phyloP scores from a whole-genome alignment of 2,888 invertebrate genomes.

The Notodonta ziczac region DNA sequence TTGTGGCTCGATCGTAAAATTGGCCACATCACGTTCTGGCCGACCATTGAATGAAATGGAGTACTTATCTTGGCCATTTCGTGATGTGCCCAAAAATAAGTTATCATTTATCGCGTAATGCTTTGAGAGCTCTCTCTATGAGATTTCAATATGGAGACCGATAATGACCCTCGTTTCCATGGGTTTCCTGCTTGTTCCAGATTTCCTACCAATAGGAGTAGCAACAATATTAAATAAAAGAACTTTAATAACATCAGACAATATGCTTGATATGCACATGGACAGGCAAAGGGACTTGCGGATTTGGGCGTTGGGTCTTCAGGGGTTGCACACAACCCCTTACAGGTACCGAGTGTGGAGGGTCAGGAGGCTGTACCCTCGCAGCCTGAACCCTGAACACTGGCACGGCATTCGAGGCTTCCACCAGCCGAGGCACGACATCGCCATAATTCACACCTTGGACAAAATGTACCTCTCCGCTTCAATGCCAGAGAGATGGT shows the following conservation, averaged over 20 bases:
- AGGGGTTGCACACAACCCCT: conserved; percentile 28
- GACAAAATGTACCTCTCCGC: conserved; percentile 20
- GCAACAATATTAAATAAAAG: background rate
- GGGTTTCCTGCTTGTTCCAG: background rate
- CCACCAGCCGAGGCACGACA: conserved; percentile 41
- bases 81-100: too few relatives aligned
- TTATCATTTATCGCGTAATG: too few relatives aligned
- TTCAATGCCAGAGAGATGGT: background rate
- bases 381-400: conserved; percentile 45
- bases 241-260: conserved; percentile 4
- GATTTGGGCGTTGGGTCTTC: conserved; percentile 25
- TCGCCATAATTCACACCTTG: conserved; percentile 29
- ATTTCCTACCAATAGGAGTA: background rate
- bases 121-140: too few relatives aligned
- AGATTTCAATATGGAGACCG: too few relatives aligned
- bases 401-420: conserved; percentile 38
- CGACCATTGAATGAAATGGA: too few relatives aligned
- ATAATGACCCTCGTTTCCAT: too few relatives aligned
- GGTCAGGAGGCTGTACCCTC: conserved; percentile 33
- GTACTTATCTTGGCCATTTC: too few relatives aligned
- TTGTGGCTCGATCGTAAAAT: too few relatives aligned
- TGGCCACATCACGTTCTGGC: too few relatives aligned
- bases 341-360: conserved; percentile 40
- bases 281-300: background rate
- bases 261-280: background rate